A percentile compares a stretch with the other conserved stretches of the same genome.
These are phyloP conservation scores for Poeciliopsis infans DNA, from an alignment of 2,797 vertebrate species.

Conservation along the genomic window DNA sequence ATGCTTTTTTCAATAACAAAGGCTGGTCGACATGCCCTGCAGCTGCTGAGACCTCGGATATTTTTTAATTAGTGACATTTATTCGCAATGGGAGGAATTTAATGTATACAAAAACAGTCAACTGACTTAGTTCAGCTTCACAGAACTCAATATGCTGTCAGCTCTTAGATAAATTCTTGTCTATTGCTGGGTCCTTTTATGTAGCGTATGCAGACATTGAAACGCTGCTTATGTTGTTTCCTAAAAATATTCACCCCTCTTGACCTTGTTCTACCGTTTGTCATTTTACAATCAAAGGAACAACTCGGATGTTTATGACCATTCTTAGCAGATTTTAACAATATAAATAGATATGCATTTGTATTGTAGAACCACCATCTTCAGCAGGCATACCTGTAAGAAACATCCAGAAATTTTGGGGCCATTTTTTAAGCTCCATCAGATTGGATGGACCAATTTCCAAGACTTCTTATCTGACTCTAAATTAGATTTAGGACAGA, in stretches of 20 bases:
- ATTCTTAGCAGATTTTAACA: not conserved
- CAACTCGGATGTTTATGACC: not conserved
- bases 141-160: not conserved
- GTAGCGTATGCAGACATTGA: not conserved
- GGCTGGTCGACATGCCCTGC: slow-evolving; percentile 6
- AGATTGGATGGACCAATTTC: not conserved
- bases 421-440: not conserved
- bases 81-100: slow-evolving; percentile 22
- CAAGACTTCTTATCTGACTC: not conserved
- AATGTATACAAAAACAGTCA: slow-evolving; percentile 36
- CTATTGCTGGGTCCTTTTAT: not conserved
- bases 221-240: not conserved
- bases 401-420: not conserved
- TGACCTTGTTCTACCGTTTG: not conserved
- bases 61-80: slow-evolving; percentile 26
- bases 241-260: not conserved
- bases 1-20: slow-evolving; percentile 2
- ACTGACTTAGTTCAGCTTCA: slow-evolving; percentile 8
- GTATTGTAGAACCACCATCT: not conserved
- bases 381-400: not conserved
- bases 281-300: not conserved
- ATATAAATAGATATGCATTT: not conserved
- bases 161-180: not conserved
- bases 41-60: slow-evolving; percentile 13
- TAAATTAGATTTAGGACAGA: not conserved